Base-by-base conservation (phyloP, 2,888 invertebrate genomes). In the Rhabditoides inermis region DNA sequence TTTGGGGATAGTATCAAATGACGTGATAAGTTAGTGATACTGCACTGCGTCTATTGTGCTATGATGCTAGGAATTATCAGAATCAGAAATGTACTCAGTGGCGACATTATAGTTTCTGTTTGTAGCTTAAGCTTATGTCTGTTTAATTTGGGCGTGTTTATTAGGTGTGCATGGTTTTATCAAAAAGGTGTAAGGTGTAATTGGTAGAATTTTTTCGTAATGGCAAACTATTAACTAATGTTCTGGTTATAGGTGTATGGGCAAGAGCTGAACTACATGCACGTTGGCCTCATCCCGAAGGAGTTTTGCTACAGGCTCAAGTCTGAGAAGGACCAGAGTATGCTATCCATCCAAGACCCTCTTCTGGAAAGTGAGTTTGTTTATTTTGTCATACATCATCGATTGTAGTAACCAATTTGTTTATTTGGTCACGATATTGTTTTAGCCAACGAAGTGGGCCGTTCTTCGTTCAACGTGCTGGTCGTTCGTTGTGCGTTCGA, bases 271-370 rank as follows among this genome's bases (percentile, higher is more conserved):
- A 81, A 82, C 66, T 95, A 92, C 77, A 85, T 90, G 74, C 88
- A 88, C 78, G 90, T 89, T 45, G 68, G 58, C 5, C 59, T 71
- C 1, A 56, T 54, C 1, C 57, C 65, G 10, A 49, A 49, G 22
- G 56, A 57, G 22, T 49, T 53, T 42, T 47, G 58, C 22, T 62
- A 60, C 37, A 39, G 49, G 35, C 53, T 50, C 22, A 56, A 59
- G 26, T n/a, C 35, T 3, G 51, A 45, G 5, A 27, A 2, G 25
- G 49, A 3, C 49, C n/a, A 25, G 44, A 35, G 41, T 86, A 51
- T 94, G 76, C 82, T 98, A 61, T 94, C 92, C 77, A 94, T 98
- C 70, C 94, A 95, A 81, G 98, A 98, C 82, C 98, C 98, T 23
- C 83, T 98, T 40, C 88, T 89, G 18, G 42, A 35, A 6, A 37